A percentile compares a stretch with the other conserved stretches of the same genome.
These are phyloP conservation scores for Melipona bicolor DNA, from an alignment of 2,888 invertebrate species.

Conservation along the genomic window DNA sequence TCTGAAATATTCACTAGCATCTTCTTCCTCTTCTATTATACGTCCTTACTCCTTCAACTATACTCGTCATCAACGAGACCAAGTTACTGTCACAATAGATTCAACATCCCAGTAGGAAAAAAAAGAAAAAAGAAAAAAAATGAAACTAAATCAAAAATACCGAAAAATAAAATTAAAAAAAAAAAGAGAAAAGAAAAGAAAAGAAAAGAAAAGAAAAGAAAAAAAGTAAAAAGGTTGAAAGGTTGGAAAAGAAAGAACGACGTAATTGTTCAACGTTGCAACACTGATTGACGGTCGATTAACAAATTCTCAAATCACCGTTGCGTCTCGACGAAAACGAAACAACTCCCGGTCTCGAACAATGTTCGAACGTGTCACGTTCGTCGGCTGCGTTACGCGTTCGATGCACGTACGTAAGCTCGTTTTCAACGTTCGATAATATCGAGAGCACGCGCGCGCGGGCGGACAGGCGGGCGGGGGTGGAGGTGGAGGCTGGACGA, in stretches of 20 bases:
- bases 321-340: neutral
- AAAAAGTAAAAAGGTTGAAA: too few species aligned
- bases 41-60: neutral
- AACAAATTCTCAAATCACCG: neutral
- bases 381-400: neutral
- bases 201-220: neutral
- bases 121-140: neutral
- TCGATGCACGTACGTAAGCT: conserved; percentile 10
- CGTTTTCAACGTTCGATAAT: conserved; percentile 18
- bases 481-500: conserved; percentile 6
- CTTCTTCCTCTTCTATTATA: neutral
- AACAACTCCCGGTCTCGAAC: neutral
- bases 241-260: too few species aligned
- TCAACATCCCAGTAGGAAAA: neutral
- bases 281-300: neutral
- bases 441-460: conserved; percentile 28
- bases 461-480: neutral
- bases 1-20: conserved; percentile 34
- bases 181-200: neutral
- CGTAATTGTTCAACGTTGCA: neutral
- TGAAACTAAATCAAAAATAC: neutral
- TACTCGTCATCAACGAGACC: neutral
- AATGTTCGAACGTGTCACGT: neutral
- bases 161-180: too few species aligned
- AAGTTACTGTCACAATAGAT: neutral